phyloP scores from a whole-genome alignment of 2,113 vertebrate genomes.

The Cephalopholis sonnerati region DNA sequence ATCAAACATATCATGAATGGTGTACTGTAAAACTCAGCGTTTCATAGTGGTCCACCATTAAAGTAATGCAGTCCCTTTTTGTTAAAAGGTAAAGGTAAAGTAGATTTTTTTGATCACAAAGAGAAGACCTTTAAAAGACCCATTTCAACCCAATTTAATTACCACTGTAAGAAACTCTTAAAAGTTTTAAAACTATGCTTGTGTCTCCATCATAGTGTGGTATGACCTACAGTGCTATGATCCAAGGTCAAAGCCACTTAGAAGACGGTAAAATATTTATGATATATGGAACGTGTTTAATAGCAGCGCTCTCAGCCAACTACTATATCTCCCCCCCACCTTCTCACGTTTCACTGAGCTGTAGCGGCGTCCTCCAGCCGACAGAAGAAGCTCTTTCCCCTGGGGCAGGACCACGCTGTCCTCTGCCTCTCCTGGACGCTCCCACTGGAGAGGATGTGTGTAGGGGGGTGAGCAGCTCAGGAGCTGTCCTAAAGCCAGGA shows the following conservation, averaged over 20 bases:
- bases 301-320: constrained; percentile 24
- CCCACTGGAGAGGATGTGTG: constrained; percentile 24
- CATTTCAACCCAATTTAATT: constrained; percentile 33
- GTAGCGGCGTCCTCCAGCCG: constrained; percentile 40
- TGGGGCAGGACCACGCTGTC: constrained; percentile 16
- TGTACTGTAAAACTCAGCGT: neutral
- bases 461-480: constrained; percentile 15
- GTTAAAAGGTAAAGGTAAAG: constrained; percentile 1
- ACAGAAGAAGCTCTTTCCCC: constrained; percentile 5
- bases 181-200: constrained; percentile 41
- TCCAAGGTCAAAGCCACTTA: constrained; percentile 76
- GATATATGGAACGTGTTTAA: constrained; percentile 61
- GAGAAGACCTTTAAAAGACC: constrained; percentile 18
- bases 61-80: neutral
- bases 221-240: constrained; percentile 44
- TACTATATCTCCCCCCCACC: neutral
- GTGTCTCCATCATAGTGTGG: neutral
- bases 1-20: neutral
- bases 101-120: constrained; percentile 12
- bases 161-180: constrained; percentile 25
- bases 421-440: constrained; percentile 51
- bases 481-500: constrained; percentile 13
- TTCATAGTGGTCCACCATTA: constrained; percentile 3
- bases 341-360: constrained; percentile 36
- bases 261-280: constrained; percentile 69